phyloP scores from a whole-genome alignment of 2,113 vertebrate genomes.

The Hucho hucho region DNA sequence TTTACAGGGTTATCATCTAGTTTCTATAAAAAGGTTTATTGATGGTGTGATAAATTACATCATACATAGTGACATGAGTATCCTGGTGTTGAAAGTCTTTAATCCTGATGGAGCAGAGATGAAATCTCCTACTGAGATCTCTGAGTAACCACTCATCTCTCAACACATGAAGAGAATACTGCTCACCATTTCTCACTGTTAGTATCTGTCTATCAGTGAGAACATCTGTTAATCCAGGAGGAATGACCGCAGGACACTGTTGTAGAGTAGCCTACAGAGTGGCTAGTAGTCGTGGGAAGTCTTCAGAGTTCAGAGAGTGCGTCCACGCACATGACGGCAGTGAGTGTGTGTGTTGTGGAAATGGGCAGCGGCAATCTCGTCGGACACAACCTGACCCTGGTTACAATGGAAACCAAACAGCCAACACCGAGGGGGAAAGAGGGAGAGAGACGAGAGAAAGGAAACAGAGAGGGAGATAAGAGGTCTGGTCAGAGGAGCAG shows the following conservation, averaged over 20 bases:
- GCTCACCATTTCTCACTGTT: slow-evolving; percentile 18
- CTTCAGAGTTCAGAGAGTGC: slow-evolving; percentile 35
- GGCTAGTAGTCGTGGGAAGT: slow-evolving; percentile 16
- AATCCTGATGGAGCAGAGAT: slow-evolving; percentile 9
- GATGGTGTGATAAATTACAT: not conserved
- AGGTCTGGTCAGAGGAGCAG: slow-evolving; percentile 44
- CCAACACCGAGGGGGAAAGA: slow-evolving; percentile 58
- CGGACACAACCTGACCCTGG: slow-evolving; percentile 36
- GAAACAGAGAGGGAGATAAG: slow-evolving; percentile 40
- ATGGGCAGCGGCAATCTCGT: slow-evolving; percentile 23
- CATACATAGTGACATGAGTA: slow-evolving; percentile 18
- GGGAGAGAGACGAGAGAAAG: slow-evolving; percentile 38
- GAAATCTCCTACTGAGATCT: slow-evolving; percentile 18
- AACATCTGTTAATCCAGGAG: not conserved
- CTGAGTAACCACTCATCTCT: slow-evolving; percentile 42
- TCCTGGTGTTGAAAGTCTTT: not conserved
- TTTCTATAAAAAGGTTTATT: not conserved
- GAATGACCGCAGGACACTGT: not conserved
- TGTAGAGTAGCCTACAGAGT: not conserved
- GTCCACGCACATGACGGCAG: slow-evolving; percentile 14
- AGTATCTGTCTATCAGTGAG: not conserved
- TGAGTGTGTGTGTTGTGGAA: slow-evolving; percentile 9
- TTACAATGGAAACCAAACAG: slow-evolving; percentile 56
- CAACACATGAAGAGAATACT: slow-evolving; percentile 27
- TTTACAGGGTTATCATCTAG: not conserved